A percentile compares a stretch with the other conserved stretches of the same genome.
These are phyloP conservation scores for Anarhynchus alexandrinus DNA, from an alignment of 2,113 vertebrate species.

Conservation along the genomic window DNA sequence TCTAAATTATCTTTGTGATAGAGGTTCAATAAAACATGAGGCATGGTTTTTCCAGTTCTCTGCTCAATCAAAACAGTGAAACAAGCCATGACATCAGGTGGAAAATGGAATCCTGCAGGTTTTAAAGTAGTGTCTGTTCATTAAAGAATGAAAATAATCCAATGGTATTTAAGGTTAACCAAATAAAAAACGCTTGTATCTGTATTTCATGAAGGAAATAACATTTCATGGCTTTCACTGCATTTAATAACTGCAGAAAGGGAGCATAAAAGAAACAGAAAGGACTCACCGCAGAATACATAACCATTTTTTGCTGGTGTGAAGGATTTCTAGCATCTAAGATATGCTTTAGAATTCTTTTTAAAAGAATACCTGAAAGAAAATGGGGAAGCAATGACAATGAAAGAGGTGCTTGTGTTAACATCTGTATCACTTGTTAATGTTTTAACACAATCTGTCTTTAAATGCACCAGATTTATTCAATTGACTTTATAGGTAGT, in stretches of 20 bases:
- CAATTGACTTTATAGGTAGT: not conserved
- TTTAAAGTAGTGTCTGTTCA: not conserved
- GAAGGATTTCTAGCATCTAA: conserved; percentile 66
- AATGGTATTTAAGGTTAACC: not conserved
- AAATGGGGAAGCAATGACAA: not conserved
- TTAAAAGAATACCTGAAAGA: conserved; percentile 76
- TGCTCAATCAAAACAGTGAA: not conserved
- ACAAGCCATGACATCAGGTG: not conserved
- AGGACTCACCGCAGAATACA: conserved; percentile 81
- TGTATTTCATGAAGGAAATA: not conserved
- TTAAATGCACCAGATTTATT: not conserved
- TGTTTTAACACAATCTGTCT: not conserved
- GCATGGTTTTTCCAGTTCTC: not conserved
- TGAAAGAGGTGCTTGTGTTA: not conserved
- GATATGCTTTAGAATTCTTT: conserved; percentile 77
- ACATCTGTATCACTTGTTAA: not conserved
- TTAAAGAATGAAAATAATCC: not conserved
- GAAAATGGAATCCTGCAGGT: not conserved
- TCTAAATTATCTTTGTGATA: not conserved
- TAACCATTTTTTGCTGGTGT: conserved; percentile 73
- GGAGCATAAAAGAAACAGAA: not conserved
- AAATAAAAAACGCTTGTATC: not conserved
- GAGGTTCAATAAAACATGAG: not conserved
- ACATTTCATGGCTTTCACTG: not conserved
- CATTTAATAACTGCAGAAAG: not conserved